Evolutionary conservation across 2,888 invertebrate genomes (phyloP).

Genomic region (Anodontia alba): DNA sequence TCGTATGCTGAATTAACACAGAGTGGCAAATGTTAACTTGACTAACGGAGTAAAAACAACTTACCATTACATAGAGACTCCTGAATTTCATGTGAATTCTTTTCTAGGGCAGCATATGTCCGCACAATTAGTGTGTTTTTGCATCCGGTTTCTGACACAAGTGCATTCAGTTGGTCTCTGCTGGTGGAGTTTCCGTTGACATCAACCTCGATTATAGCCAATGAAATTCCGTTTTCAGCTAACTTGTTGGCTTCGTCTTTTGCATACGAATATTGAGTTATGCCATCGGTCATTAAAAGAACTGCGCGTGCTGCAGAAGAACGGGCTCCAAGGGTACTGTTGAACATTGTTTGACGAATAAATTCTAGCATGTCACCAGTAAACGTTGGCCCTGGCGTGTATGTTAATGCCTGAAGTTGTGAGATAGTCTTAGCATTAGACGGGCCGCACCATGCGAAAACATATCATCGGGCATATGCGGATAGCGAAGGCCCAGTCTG

Average conservation of each 20-base stretch:
- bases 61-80: constrained; percentile 42
- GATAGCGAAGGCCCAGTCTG: no score
- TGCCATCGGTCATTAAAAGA: constrained; percentile 49
- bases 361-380: constrained; percentile 57
- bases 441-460: not conserved
- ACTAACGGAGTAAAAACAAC: not conserved
- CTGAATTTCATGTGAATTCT: constrained; percentile 27
- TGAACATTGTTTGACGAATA: constrained; percentile 59
- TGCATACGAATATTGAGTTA: constrained; percentile 38
- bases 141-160: constrained; percentile 39
- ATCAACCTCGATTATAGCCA: constrained; percentile 38
- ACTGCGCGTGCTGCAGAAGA: constrained; percentile 44
- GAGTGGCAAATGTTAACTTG: no score
- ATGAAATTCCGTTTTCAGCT: constrained; percentile 36
- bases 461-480: no score
- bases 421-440: not conserved
- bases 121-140: constrained; percentile 25
- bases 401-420: constrained; percentile 34
- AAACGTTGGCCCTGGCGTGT: constrained; percentile 52
- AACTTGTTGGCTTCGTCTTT: constrained; percentile 33
- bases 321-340: constrained; percentile 33
- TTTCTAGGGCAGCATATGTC: constrained; percentile 13
- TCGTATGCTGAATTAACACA: no score
- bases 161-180: constrained; percentile 12
- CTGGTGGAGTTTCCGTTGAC: constrained; percentile 24